These are phyloP conservation scores for Meteorus cinctellus DNA, from an alignment of 2,888 invertebrate genomes.

Conservation along the genomic window DNA sequence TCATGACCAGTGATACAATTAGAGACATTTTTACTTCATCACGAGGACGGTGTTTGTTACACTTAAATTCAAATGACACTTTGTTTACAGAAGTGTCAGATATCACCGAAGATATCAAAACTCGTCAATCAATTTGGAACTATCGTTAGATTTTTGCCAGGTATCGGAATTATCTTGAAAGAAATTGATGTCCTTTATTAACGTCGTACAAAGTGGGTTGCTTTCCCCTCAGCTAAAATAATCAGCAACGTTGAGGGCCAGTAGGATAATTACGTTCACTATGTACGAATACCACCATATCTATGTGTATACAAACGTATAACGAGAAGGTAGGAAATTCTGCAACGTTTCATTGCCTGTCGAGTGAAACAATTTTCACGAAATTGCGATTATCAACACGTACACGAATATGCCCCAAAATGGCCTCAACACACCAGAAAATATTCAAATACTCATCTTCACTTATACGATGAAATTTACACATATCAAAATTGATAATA, in stretches of 20 bases:
- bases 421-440: neutral
- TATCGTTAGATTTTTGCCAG: no score
- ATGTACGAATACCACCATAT: neutral
- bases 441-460: neutral
- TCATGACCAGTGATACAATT: no score
- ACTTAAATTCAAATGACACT: no score
- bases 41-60: no score
- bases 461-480: neutral
- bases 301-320: neutral
- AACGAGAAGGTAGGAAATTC: neutral
- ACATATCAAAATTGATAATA: neutral
- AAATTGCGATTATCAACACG: neutral
- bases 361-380: neutral
- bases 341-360: neutral
- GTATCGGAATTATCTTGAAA: no score
- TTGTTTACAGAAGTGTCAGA: no score
- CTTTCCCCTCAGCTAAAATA: slow-evolving; percentile 33
- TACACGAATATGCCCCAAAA: neutral
- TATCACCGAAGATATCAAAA: no score
- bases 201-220: slow-evolving; percentile 3
- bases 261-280: neutral
- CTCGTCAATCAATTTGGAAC: no score
- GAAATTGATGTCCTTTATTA: neutral
- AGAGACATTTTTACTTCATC: no score
- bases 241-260: slow-evolving; percentile 25